Conservation (phyloP, 2,113 vertebrate genomes). For the Illadopsis cleaveri region DNA sequence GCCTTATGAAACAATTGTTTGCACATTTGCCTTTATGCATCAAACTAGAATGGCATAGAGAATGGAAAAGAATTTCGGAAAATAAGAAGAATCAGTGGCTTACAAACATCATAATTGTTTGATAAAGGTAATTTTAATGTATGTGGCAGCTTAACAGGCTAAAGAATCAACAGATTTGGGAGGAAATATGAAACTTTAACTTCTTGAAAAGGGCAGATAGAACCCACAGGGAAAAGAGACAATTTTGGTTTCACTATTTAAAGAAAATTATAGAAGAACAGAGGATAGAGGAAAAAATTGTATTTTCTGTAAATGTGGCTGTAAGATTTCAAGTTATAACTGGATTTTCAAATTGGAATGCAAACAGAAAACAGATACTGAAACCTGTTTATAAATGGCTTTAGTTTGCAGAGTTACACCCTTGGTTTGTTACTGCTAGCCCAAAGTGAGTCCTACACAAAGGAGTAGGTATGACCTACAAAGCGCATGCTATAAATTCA, state of each 20-base stretch:
- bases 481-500: not conserved
- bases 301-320: not conserved
- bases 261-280: not conserved
- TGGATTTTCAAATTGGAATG: not conserved
- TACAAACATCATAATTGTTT: not conserved
- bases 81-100: not conserved
- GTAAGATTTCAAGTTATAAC: not conserved
- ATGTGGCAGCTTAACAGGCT: not conserved
- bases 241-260: constrained; percentile 4
- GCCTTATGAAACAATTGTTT: not conserved
- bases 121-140: not conserved
- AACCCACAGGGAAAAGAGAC: not conserved
- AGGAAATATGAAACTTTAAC: not conserved
- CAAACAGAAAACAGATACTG: not conserved
- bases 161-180: not conserved
- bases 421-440: not conserved
- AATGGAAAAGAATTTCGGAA: not conserved
- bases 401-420: not conserved
- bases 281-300: not conserved
- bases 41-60: not conserved
- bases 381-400: not conserved
- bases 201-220: not conserved
- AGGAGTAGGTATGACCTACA: not conserved
- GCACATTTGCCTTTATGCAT: not conserved
- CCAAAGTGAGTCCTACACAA: not conserved